phyloP scores from a whole-genome alignment of 2,797 vertebrate genomes.

The Sphenopsis melanotis region DNA sequence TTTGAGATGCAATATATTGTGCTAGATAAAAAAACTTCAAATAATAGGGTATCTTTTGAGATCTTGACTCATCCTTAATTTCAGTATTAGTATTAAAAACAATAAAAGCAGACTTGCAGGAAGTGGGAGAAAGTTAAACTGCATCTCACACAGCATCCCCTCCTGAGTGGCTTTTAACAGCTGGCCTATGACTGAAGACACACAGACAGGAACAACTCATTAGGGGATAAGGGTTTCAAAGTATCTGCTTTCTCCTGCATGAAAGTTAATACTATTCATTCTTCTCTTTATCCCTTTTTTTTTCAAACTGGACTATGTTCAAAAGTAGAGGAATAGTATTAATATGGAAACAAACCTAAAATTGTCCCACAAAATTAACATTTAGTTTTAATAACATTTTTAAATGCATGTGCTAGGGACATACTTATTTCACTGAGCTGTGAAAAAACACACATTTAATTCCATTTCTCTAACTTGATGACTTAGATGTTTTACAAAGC shows the following conservation, averaged over 20 bases:
- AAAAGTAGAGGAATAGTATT: neutral
- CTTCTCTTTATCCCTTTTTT: neutral
- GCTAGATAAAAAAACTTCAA: neutral
- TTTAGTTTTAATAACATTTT: neutral
- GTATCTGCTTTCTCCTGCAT: neutral
- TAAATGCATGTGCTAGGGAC: neutral
- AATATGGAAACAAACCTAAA: neutral
- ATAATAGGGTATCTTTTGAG: neutral
- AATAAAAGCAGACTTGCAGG: neutral
- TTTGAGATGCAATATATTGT: neutral
- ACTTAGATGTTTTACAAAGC: neutral
- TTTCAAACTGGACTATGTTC: neutral
- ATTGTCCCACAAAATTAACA: neutral
- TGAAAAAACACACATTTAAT: neutral
- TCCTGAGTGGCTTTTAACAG: neutral
- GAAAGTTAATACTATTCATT: neutral
- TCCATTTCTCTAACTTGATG: neutral
- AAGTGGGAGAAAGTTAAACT: neutral
- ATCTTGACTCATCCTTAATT: neutral
- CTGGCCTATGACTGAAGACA: neutral
- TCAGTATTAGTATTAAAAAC: neutral
- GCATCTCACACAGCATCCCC: neutral
- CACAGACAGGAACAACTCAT: neutral
- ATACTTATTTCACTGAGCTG: neutral
- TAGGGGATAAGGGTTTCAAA: neutral